Percentiles rank a stretch among this genome's conserved stretches.
phyloP scores from a whole-genome alignment of 2,888 invertebrate genomes.

The Cheilosia impressa region DNA sequence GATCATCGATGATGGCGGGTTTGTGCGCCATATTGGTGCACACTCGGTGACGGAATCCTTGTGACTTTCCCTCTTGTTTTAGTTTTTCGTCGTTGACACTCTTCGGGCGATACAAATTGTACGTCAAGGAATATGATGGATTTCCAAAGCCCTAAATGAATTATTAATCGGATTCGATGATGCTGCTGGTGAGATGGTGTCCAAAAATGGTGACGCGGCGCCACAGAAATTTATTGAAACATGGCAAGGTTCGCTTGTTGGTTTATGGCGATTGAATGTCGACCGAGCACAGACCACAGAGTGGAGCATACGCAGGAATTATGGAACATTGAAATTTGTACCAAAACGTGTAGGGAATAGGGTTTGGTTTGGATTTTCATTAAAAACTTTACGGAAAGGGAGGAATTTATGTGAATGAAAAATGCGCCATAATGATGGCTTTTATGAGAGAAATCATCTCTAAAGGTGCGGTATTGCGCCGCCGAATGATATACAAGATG shows the following conservation, averaged over 20 bases:
- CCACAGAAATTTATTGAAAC: conserved; percentile 69
- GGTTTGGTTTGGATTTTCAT: conserved; percentile 28
- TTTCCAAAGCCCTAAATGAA: conserved; percentile 72
- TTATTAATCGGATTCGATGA: conserved; percentile 71
- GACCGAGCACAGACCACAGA: conserved; percentile 50
- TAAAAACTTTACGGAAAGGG: neutral
- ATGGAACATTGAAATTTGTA: conserved; percentile 49
- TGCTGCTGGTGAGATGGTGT: conserved; percentile 49
- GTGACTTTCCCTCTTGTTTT: conserved; percentile 62
- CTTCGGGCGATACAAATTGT: conserved; percentile 75
- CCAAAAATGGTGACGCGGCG: conserved; percentile 71
- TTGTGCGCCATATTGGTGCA: conserved; percentile 54
- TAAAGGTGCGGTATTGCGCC: neutral
- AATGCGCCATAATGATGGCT: conserved; percentile 1
- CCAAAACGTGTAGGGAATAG: conserved; percentile 50
- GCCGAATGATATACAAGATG: neutral
- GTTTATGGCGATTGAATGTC: conserved; percentile 46
- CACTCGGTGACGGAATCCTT: conserved; percentile 62
- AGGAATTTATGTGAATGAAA: conserved; percentile 9
- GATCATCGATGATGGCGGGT: conserved; percentile 8
- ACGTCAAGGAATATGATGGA: conserved; percentile 75
- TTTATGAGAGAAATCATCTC: neutral
- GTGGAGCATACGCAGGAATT: conserved; percentile 44
- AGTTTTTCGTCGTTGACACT: conserved; percentile 65
- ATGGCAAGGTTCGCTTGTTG: conserved; percentile 29